Evolutionary conservation across 2,797 vertebrate species (phyloP).

Genomic region (Mus spretus): DNA sequence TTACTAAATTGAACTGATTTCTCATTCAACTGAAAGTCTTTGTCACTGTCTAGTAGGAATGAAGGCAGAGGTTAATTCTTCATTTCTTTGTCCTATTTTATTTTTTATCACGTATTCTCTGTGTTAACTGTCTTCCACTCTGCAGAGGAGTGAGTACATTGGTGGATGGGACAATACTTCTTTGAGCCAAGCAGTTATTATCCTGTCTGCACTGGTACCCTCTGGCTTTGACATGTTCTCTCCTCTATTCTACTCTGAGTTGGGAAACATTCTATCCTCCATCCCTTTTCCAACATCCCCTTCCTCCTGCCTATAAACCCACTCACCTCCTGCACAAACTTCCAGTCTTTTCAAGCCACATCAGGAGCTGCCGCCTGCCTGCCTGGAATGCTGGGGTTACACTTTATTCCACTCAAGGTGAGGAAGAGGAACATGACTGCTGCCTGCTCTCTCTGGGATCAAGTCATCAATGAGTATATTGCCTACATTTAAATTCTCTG

Average conservation of each 20-base stretch:
- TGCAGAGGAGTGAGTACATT: background rate
- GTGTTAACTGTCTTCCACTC: background rate
- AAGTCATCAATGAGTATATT: background rate
- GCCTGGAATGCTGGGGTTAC: background rate
- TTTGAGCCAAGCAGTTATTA: background rate
- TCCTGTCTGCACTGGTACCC: background rate
- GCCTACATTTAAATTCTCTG: background rate
- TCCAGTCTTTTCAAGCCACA: background rate
- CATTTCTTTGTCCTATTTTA: slow-evolving; percentile 4
- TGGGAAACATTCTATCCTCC: background rate
- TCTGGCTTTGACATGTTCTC: background rate
- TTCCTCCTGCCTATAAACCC: background rate
- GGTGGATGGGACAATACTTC: background rate
- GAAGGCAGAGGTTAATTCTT: background rate
- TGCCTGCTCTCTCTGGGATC: background rate
- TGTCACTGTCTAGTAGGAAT: background rate
- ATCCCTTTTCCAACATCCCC: background rate
- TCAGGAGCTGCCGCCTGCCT: background rate
- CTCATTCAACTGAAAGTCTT: slow-evolving; percentile 43
- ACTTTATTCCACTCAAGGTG: fast-evolving
- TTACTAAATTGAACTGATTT: slow-evolving; percentile 58
- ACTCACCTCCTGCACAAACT: background rate
- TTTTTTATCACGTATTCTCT: background rate
- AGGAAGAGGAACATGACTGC: background rate
- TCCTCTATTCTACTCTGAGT: background rate